Conservation (phyloP, 2,888 invertebrate genomes). For the Heliothis peltigera region DNA sequence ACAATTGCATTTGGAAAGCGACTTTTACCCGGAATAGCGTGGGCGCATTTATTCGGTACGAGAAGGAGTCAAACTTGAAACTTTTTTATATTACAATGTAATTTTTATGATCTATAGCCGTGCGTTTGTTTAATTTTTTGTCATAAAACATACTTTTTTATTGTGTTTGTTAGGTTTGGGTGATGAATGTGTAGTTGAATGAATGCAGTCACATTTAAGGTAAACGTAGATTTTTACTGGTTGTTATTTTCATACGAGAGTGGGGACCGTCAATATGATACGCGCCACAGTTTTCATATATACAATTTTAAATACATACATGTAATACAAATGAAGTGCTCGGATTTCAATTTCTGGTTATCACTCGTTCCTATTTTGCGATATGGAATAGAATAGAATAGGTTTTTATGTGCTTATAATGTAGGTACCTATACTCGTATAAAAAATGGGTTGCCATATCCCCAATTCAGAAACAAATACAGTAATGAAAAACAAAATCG, state of each 20-base stretch:
- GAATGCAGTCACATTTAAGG: constrained; percentile 23
- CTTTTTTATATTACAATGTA: constrained; percentile 71
- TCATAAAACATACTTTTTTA: constrained; percentile 52
- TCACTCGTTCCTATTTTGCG: no score
- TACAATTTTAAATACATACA: no score
- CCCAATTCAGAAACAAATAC: no score
- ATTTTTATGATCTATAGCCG: constrained; percentile 78
- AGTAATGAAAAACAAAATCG: not conserved
- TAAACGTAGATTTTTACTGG: constrained; percentile 25
- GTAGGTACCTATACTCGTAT: no score
- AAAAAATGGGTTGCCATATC: no score
- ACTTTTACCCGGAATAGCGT: constrained; percentile 81
- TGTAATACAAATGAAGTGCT: no score
- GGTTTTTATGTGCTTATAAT: no score
- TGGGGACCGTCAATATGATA: not conserved
- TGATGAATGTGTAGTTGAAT: constrained; percentile 52
- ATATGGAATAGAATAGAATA: no score
- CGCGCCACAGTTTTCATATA: no score
- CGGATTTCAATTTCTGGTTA: no score
- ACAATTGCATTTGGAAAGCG: constrained; percentile 84
- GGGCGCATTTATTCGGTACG: constrained; percentile 80
- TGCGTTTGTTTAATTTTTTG: constrained; percentile 68
- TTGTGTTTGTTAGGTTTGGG: constrained; percentile 47
- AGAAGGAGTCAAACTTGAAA: constrained; percentile 70
- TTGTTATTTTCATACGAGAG: constrained; percentile 14